Evolutionary conservation across 2,113 vertebrate species (phyloP).

Genomic region (Malurus alboscapulatus): DNA sequence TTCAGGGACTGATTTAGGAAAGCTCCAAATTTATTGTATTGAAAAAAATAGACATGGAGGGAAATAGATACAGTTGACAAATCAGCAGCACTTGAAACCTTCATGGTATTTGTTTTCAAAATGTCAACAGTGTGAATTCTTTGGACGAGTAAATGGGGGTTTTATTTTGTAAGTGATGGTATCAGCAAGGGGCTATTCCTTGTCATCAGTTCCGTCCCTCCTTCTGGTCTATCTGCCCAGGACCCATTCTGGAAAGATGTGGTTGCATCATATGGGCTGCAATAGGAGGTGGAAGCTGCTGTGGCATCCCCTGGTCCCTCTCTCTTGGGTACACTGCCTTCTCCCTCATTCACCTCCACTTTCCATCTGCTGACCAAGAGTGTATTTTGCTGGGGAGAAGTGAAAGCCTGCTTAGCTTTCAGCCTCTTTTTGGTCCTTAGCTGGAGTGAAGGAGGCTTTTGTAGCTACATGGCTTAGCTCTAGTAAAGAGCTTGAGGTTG

Average conservation of each 20-base stretch:
- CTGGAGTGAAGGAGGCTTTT: not conserved
- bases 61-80: not conserved
- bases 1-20: not conserved
- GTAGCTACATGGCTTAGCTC: not conserved
- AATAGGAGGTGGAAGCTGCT: not conserved
- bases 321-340: not conserved
- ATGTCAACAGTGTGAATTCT: not conserved
- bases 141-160: not conserved
- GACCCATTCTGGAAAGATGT: not conserved
- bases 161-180: not conserved
- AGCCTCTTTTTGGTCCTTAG: not conserved
- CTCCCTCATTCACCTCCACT: not conserved
- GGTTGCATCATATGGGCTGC: accelerated
- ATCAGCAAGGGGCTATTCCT: not conserved
- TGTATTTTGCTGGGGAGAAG: not conserved
- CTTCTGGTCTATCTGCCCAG: not conserved
- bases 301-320: not conserved
- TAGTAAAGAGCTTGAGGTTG: not conserved
- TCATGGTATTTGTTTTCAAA: not conserved
- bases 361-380: not conserved
- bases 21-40: not conserved
- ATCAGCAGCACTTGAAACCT: not conserved
- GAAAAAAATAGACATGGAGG: not conserved
- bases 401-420: not conserved
- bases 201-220: not conserved